These are phyloP conservation scores for Drosophila ustulata DNA, from an alignment of 2,888 invertebrate species.

Conservation along the genomic window DNA sequence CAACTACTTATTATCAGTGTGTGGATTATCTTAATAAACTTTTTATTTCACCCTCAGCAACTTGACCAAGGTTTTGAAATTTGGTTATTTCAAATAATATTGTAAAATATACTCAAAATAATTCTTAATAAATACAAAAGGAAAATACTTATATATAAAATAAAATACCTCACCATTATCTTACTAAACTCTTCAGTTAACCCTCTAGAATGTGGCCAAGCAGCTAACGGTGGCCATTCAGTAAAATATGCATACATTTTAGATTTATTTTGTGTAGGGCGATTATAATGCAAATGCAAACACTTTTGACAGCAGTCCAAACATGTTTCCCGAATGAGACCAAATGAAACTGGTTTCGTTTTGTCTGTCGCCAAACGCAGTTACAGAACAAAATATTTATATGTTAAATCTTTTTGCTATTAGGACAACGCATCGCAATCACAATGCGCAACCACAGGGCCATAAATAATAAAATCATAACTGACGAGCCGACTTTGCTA, in stretches of 20 bases:
- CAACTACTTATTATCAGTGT: too few species aligned
- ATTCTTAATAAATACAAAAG: not conserved
- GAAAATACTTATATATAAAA: not conserved
- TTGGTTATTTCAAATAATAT: too few species aligned
- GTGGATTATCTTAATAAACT: too few species aligned
- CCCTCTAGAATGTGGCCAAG: conserved; percentile 24
- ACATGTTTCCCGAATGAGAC: conserved; percentile 50
- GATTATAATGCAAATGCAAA: conserved; percentile 78
- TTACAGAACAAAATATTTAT: conserved; percentile 65
- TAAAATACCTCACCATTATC: not conserved
- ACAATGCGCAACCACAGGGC: conserved; percentile 49
- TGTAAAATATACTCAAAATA: not conserved
- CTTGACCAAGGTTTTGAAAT: too few species aligned
- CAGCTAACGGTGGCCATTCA: conserved; percentile 30
- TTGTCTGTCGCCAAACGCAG: conserved; percentile 6
- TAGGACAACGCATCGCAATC: conserved; percentile 53
- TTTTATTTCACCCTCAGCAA: too few species aligned
- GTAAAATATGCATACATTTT: conserved; percentile 72
- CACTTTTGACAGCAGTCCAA: conserved; percentile 68
- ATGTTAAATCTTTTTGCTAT: conserved; percentile 69
- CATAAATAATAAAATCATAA: conserved; percentile 78
- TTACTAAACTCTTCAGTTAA: not conserved
- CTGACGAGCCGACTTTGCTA: conserved; percentile 31
- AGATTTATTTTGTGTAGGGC: conserved; percentile 69
- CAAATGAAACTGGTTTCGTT: conserved; percentile 29